A percentile compares a stretch with the other conserved stretches of the same genome.
Evolutionary conservation across 1,140 invertebrate species (phyloP).

Genomic region (Drosophila miranda): DNA sequence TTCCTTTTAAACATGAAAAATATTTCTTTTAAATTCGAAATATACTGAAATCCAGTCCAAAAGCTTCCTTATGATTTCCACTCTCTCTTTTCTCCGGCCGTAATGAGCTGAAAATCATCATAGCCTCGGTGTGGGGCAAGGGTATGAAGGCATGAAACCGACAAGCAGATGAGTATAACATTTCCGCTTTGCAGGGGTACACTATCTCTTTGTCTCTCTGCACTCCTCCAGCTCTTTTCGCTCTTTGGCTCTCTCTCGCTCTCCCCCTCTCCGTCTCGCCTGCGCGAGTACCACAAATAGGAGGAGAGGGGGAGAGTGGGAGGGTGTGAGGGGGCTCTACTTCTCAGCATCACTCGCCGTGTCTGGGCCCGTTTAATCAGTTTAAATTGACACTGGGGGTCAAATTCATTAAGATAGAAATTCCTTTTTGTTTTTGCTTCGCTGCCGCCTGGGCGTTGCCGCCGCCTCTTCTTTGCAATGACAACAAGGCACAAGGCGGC

Average conservation of each 20-base stretch:
- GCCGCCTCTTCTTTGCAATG: constrained; percentile 9
- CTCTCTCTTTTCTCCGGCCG: too few species aligned
- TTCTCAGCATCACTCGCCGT: constrained; percentile 19
- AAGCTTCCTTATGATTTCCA: too few species aligned
- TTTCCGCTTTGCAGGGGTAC: neutral
- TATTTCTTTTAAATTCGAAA: too few species aligned
- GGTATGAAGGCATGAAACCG: too few species aligned
- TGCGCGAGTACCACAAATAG: neutral
- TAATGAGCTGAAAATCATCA: too few species aligned
- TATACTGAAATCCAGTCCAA: too few species aligned
- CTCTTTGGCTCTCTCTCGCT: neutral
- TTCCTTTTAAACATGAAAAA: too few species aligned
- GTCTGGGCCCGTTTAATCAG: constrained; percentile 72
- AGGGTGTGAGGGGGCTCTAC: neutral
- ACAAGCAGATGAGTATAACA: too few species aligned
- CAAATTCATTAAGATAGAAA: constrained; percentile 80
- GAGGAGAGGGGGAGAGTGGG: too few species aligned
- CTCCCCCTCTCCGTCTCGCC: neutral
- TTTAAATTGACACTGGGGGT: constrained; percentile 80
- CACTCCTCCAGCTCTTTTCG: neutral
- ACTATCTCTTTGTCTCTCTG: neutral
- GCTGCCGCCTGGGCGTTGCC: constrained; percentile 55
- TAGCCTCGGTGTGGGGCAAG: too few species aligned
- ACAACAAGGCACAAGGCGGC: neutral
- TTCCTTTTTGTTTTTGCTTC: constrained; percentile 71